Evolutionary conservation across 64 coral and sea anemone species (phyloP).

Genomic region (Trachythela sp.): DNA sequence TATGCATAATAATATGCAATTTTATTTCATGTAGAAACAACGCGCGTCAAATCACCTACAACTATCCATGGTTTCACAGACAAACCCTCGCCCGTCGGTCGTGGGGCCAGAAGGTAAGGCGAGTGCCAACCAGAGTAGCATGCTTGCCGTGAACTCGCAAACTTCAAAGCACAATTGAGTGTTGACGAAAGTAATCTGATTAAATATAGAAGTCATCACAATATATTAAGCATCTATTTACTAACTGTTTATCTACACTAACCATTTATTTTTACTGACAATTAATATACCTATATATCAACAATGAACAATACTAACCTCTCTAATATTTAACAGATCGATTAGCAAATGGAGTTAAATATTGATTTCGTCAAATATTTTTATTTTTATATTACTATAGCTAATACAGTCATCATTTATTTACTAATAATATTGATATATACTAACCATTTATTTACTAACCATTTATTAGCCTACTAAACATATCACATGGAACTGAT

Average conservation of each 20-base stretch:
- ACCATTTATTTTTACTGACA: neutral
- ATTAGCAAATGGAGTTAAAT: too few relatives aligned
- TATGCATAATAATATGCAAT: too few relatives aligned
- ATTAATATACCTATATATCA: neutral
- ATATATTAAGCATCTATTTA: too few relatives aligned
- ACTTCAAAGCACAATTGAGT: neutral
- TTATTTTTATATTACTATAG: too few relatives aligned
- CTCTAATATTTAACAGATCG: too few relatives aligned
- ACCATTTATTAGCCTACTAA: neutral
- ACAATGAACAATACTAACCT: too few relatives aligned
- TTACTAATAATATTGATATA: neutral
- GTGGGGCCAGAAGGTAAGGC: conserved; percentile 83
- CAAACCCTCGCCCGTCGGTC: conserved; percentile 83
- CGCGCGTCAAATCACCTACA: conserved; percentile 42
- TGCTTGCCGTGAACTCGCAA: neutral
- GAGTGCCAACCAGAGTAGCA: neutral
- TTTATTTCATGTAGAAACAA: conserved; percentile 3
- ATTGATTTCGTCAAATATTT: neutral
- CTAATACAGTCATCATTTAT: neutral
- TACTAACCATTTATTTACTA: neutral
- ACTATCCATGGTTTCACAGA: conserved; percentile 60
- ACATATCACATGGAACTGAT: neutral
- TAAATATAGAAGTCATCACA: too few relatives aligned
- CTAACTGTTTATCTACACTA: too few relatives aligned
- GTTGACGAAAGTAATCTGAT: too few relatives aligned